Percentiles rank a stretch among this genome's conserved stretches.
These are phyloP conservation scores for Riparia riparia DNA, from an alignment of 2,113 vertebrate genomes.

Conservation along the genomic window DNA sequence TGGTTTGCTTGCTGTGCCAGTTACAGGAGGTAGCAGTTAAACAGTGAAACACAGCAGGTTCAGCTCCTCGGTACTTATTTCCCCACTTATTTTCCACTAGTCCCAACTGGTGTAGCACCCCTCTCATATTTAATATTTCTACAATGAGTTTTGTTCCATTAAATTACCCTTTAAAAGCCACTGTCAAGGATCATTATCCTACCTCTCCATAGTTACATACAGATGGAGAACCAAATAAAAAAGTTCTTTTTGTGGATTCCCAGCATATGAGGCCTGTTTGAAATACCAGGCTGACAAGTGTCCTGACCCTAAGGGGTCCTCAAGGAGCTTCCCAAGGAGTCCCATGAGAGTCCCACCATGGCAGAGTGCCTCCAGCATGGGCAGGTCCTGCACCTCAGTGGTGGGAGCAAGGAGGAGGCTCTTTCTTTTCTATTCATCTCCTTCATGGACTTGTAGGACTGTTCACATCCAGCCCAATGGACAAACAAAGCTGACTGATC, in stretches of 20 bases:
- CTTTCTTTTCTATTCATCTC: not conserved
- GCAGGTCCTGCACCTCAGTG: not conserved
- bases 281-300: not conserved
- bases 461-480: not conserved
- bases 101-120: not conserved
- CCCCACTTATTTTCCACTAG: not conserved
- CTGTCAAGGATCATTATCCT: not conserved
- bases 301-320: not conserved
- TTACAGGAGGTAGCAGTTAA: constrained; percentile 29
- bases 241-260: not conserved
- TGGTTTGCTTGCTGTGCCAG: constrained; percentile 15
- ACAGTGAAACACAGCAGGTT: not conserved
- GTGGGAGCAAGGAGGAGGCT: not conserved
- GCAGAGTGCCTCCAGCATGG: not conserved
- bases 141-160: not conserved
- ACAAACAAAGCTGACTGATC: not conserved
- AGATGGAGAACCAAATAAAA: not conserved
- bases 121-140: not conserved
- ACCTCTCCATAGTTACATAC: not conserved
- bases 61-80: constrained; percentile 11
- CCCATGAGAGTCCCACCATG: not conserved
- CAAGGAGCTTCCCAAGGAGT: not conserved
- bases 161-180: not conserved
- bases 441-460: not conserved
- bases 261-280: not conserved